Percentiles rank a stretch among this genome's conserved stretches.
These are phyloP conservation scores for Tryphoninae sp. DNA, from an alignment of 2,888 invertebrate genomes.

Conservation along the genomic window DNA sequence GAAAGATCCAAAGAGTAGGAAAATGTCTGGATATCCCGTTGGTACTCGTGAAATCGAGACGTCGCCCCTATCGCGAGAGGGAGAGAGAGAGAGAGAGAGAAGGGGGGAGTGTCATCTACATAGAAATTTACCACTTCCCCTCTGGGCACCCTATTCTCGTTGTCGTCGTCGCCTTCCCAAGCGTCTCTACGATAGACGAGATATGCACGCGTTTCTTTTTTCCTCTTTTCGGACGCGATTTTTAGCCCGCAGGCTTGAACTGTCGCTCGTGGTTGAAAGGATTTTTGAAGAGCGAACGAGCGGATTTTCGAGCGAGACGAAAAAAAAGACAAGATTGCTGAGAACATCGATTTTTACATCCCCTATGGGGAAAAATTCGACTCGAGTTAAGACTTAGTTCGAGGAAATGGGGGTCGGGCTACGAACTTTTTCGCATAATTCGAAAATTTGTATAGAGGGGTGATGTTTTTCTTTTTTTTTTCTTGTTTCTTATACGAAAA, in stretches of 20 bases:
- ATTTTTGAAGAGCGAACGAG: conserved; percentile 11
- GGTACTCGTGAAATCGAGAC: conserved; percentile 46
- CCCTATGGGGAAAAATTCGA: not conserved
- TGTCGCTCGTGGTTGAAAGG: conserved; percentile 38
- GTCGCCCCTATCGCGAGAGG: conserved; percentile 1
- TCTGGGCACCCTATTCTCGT: conserved; percentile 36
- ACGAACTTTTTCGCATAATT: not conserved
- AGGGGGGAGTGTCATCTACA: conserved; percentile 53
- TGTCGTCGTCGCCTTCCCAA: conserved; percentile 40
- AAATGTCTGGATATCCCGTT: conserved; percentile 1
- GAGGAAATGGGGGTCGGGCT: not conserved
- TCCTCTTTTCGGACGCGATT: conserved; percentile 46
- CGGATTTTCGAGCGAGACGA: not conserved
- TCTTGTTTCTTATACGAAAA: not conserved
- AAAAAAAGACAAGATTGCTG: not conserved
- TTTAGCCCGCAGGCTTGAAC: conserved; percentile 47
- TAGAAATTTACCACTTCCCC: conserved; percentile 51
- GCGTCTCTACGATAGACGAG: conserved; percentile 6
- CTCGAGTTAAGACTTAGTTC: not conserved
- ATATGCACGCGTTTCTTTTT: conserved; percentile 34
- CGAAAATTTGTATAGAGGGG: not conserved
- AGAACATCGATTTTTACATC: conserved; percentile 31
- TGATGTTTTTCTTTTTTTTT: not conserved
- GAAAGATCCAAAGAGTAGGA: not conserved
- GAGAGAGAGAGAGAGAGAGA: not conserved